A percentile compares a stretch with the other conserved stretches of the same genome.
These are phyloP conservation scores for Lepidurus packardi DNA, from an alignment of 1,140 invertebrate species.

Conservation along the genomic window DNA sequence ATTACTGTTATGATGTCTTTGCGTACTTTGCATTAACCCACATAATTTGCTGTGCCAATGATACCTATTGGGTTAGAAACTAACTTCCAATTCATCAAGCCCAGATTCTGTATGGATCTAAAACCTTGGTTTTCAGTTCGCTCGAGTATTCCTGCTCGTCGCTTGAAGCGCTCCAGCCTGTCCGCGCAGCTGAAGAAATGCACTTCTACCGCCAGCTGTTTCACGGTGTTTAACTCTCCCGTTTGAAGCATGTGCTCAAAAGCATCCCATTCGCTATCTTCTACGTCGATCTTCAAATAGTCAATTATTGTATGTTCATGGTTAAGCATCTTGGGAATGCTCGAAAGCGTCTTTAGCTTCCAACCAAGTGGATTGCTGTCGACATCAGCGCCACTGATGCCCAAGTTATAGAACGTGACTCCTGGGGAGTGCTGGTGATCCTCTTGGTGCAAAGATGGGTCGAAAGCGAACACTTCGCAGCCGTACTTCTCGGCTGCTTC, in stretches of 20 bases:
- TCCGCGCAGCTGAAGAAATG: neutral
- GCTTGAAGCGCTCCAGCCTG: too few species aligned
- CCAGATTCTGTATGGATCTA: too few species aligned
- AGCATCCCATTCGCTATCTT: conserved; percentile 25
- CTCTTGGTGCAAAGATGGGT: neutral
- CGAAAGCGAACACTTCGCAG: neutral
- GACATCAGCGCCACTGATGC: neutral
- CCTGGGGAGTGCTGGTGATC: conserved; percentile 24
- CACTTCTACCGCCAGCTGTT: conserved; percentile 26
- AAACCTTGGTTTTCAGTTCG: too few species aligned
- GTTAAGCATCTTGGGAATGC: conserved; percentile 15
- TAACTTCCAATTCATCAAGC: too few species aligned
- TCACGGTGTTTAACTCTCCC: neutral
- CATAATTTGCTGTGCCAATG: too few species aligned
- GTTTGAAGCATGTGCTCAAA: conserved; percentile 10
- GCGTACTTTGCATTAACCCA: too few species aligned
- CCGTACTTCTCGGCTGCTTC: neutral
- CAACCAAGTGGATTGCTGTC: conserved; percentile 19
- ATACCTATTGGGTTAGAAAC: too few species aligned
- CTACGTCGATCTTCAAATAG: conserved; percentile 32
- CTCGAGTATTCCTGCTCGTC: too few species aligned
- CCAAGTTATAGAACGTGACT: neutral
- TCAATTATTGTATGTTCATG: conserved; percentile 28
- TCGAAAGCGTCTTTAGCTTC: conserved; percentile 15
- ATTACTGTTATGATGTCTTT: too few species aligned